Conservation (phyloP, 1,140 invertebrate species). For the Onthophagus taurus region DNA sequence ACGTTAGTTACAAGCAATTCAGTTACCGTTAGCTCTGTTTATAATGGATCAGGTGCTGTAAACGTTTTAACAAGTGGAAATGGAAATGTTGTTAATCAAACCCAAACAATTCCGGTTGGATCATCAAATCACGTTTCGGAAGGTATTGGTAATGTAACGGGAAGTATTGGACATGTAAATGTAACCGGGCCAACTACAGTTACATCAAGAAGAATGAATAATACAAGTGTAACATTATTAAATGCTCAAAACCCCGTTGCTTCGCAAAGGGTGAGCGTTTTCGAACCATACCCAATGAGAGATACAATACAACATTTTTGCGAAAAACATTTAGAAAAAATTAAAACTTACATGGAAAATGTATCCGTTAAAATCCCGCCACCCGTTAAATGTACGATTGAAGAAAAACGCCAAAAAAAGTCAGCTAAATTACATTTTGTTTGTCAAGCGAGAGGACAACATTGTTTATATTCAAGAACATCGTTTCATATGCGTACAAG, state of each 20-base stretch:
- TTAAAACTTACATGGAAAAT: slow-evolving; percentile 83
- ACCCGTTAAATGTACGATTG: slow-evolving; percentile 82
- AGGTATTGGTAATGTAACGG: slow-evolving; percentile 9
- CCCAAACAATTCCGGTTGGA: slow-evolving; percentile 28
- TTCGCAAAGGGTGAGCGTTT: slow-evolving; percentile 69
- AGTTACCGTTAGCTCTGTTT: slow-evolving; percentile 33
- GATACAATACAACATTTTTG: slow-evolving; percentile 91
- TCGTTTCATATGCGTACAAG: slow-evolving; percentile 81
- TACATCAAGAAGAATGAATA: slow-evolving; percentile 54
- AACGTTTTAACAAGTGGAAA: slow-evolving; percentile 29
- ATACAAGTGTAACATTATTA: slow-evolving; percentile 61
- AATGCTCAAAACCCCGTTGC: slow-evolving; percentile 46
- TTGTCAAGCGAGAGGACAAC: slow-evolving; percentile 73
- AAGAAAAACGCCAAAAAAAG: slow-evolving; percentile 73
- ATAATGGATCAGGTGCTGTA: slow-evolving; percentile 31
- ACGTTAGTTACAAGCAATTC: slow-evolving; percentile 28
- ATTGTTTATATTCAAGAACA: slow-evolving; percentile 81
- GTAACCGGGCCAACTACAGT: slow-evolving; percentile 49
- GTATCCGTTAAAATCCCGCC: slow-evolving; percentile 76
- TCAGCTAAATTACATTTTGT: slow-evolving; percentile 81
- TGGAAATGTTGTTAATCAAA: slow-evolving; percentile 24
- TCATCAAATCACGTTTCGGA: slow-evolving; percentile 12
- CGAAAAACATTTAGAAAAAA: slow-evolving; percentile 86
- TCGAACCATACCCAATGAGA: slow-evolving; percentile 77
- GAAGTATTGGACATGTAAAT: slow-evolving; percentile 36